phyloP scores from a whole-genome alignment of 2,797 vertebrate genomes.

The Muscicapa comitata region DNA sequence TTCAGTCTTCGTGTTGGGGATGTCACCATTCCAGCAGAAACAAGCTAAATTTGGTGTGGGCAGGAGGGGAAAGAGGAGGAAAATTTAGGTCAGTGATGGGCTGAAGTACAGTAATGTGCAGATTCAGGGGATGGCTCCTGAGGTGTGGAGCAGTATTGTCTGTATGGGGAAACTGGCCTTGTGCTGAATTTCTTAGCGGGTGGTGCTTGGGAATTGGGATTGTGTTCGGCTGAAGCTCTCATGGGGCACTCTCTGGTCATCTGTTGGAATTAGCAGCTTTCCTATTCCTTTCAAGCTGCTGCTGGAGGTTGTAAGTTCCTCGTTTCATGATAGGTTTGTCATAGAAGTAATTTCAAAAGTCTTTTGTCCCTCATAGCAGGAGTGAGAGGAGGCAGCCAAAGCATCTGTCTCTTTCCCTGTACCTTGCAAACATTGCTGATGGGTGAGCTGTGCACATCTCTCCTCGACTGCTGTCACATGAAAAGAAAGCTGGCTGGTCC shows the following conservation, averaged over 20 bases:
- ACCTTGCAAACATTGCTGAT: neutral
- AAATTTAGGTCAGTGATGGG: neutral
- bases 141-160: neutral
- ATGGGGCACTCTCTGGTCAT: neutral
- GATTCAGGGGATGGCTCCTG: neutral
- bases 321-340: neutral
- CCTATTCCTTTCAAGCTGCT: neutral
- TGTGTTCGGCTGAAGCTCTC: neutral
- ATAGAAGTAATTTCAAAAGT: neutral
- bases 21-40: neutral
- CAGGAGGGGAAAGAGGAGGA: neutral
- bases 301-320: neutral
- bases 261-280: neutral
- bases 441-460: neutral
- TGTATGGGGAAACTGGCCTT: neutral
- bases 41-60: neutral
- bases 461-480: neutral
- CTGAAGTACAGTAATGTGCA: accelerated
- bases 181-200: neutral
- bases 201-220: neutral
- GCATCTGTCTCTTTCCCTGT: neutral
- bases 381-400: neutral
- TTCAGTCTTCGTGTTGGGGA: neutral
- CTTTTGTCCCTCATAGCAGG: neutral
- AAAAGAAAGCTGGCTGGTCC: neutral